Percentiles rank a stretch among this genome's conserved stretches.
Evolutionary conservation across 1,140 invertebrate species (phyloP).

Genomic region (Bombus impatiens): DNA sequence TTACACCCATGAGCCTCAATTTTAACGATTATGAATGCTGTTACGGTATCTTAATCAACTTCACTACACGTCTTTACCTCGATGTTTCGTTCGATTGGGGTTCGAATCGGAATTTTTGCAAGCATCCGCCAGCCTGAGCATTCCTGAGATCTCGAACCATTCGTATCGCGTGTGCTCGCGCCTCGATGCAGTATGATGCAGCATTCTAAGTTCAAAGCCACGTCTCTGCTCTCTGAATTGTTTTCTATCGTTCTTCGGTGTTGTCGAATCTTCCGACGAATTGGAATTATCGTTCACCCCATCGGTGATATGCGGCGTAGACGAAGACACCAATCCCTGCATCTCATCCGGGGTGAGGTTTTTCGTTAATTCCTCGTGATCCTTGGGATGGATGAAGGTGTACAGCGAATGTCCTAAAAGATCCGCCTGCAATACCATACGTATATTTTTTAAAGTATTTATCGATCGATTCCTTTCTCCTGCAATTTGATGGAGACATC

Average conservation of each 20-base stretch:
- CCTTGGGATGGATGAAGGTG: constrained; percentile 89
- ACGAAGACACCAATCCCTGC: constrained; percentile 70
- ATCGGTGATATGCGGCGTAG: constrained; percentile 67
- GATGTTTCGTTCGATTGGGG: constrained; percentile 57
- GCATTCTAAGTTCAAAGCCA: constrained; percentile 84
- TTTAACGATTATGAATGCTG: too few species aligned
- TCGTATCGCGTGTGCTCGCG: constrained; percentile 84
- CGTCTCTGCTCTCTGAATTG: constrained; percentile 77
- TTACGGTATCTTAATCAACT: not conserved
- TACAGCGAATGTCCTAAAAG: constrained; percentile 92
- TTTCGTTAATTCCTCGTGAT: constrained; percentile 87
- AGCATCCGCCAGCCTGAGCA: constrained; percentile 78
- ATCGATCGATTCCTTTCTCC: not conserved
- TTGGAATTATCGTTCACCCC: constrained; percentile 77
- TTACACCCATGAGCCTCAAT: not conserved
- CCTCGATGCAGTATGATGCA: constrained; percentile 81
- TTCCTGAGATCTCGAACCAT: constrained; percentile 82
- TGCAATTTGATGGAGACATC: not conserved
- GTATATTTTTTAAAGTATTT: not conserved
- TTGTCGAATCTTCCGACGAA: constrained; percentile 75
- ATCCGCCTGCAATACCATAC: constrained; percentile 86
- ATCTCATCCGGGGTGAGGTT: constrained; percentile 85
- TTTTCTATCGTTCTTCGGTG: constrained; percentile 70
- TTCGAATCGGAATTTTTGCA: constrained; percentile 63
- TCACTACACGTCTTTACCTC: constrained; percentile 57